Percentiles rank a stretch among this genome's conserved stretches.
Conservation (phyloP, 1,140 invertebrate species). For the Lerema accius region DNA sequence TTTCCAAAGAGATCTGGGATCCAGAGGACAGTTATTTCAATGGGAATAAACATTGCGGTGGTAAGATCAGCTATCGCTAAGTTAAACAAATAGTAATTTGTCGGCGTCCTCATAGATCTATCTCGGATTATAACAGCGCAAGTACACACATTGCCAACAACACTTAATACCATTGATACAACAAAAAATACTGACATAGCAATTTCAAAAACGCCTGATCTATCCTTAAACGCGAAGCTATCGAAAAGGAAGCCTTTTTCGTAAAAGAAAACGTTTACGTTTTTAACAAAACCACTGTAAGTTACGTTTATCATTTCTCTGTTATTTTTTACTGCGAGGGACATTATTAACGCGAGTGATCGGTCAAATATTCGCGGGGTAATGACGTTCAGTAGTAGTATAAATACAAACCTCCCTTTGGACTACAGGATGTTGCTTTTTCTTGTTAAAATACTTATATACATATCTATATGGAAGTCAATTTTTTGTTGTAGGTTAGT, state of each 20-base stretch:
- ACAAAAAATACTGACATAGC: conserved; percentile 90
- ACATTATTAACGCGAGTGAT: neutral
- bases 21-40: conserved; percentile 94
- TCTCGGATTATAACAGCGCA: conserved; percentile 96
- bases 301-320: conserved; percentile 17
- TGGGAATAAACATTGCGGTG: conserved; percentile 89
- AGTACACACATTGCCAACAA: conserved; percentile 95
- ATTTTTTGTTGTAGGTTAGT: too few species aligned
- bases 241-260: conserved; percentile 3
- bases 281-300: neutral
- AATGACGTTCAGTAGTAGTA: conserved; percentile 4
- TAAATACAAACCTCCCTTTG: neutral
- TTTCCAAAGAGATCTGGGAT: conserved; percentile 93
- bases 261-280: conserved; percentile 29
- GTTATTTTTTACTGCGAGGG: neutral
- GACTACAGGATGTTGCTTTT: conserved; percentile 39
- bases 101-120: conserved; percentile 94
- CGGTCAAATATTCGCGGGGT: neutral
- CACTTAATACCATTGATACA: conserved; percentile 91
- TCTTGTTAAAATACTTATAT: too few species aligned
- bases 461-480: too few species aligned
- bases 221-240: conserved; percentile 65
- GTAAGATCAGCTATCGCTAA: conserved; percentile 96
- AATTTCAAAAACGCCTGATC: conserved; percentile 88
- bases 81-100: conserved; percentile 96